A percentile compares a stretch with the other conserved stretches of the same genome.
Evolutionary conservation across 1,140 invertebrate genomes (phyloP).

Genomic region (Platorchestia sp.): DNA sequence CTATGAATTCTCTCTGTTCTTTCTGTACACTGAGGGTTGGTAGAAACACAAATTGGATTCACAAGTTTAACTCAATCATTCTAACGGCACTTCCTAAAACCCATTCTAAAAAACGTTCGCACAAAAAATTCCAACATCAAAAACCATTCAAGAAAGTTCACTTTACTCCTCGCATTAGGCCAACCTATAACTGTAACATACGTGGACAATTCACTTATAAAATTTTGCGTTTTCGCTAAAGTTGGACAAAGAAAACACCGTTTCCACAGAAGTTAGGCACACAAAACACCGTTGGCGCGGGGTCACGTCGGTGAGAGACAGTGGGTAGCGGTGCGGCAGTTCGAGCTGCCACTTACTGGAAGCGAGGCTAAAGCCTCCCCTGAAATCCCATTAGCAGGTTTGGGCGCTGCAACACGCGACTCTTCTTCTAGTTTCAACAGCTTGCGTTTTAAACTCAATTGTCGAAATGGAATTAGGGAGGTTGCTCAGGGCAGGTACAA

Average conservation of each 20-base stretch:
- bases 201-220: background rate
- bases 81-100: background rate
- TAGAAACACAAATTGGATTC: background rate
- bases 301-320: background rate
- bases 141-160: background rate
- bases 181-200: background rate
- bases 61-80: background rate
- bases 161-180: background rate
- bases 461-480: constrained; percentile 39
- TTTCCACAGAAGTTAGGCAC: too few relatives aligned
- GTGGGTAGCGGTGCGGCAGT: background rate
- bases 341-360: background rate
- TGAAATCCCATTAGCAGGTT: constrained; percentile 38
- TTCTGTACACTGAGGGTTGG: background rate
- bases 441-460: constrained; percentile 51
- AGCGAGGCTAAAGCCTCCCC: background rate
- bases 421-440: constrained; percentile 36
- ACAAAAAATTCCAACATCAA: background rate
- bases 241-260: background rate
- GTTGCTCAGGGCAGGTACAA: background rate
- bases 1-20: background rate
- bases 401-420: constrained; percentile 26
- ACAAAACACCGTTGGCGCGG: background rate
- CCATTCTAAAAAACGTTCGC: background rate
- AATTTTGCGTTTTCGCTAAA: background rate